Evolutionary conservation across 2,113 vertebrate genomes (phyloP).

Genomic region (Carassius gibelio): DNA sequence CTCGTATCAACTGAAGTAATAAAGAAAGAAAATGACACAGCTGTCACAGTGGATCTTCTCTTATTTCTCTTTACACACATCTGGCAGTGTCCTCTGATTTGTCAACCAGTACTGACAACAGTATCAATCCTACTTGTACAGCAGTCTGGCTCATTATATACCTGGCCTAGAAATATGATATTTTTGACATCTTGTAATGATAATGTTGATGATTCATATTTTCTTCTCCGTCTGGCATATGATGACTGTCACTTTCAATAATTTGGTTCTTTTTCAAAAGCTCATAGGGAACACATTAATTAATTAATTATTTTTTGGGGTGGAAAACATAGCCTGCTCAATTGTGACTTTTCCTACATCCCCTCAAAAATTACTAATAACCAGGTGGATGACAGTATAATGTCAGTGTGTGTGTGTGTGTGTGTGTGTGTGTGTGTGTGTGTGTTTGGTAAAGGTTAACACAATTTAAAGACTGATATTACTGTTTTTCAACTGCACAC

Average conservation of each 20-base stretch:
- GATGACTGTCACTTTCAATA: slow-evolving; percentile 11
- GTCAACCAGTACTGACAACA: no score
- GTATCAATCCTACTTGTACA: no score
- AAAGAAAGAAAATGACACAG: background rate
- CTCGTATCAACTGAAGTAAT: background rate
- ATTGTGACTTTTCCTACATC: background rate
- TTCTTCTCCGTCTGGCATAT: background rate
- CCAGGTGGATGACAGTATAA: background rate
- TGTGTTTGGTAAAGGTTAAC: background rate
- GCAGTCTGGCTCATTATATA: no score
- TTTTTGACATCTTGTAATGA: background rate
- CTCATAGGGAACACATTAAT: background rate
- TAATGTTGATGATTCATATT: background rate
- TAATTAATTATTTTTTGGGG: no score
- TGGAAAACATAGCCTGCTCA: background rate
- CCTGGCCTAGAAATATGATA: background rate
- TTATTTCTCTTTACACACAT: background rate
- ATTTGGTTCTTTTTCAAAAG: background rate
- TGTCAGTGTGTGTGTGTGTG: background rate
- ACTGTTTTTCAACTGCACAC: no score
- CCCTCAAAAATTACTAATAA: background rate
- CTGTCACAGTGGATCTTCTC: background rate
- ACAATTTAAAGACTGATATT: background rate
- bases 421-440: no score
- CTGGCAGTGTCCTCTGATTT: background rate